Base-by-base conservation (phyloP, 2,113 vertebrate species). In the Pedionomus torquatus region DNA sequence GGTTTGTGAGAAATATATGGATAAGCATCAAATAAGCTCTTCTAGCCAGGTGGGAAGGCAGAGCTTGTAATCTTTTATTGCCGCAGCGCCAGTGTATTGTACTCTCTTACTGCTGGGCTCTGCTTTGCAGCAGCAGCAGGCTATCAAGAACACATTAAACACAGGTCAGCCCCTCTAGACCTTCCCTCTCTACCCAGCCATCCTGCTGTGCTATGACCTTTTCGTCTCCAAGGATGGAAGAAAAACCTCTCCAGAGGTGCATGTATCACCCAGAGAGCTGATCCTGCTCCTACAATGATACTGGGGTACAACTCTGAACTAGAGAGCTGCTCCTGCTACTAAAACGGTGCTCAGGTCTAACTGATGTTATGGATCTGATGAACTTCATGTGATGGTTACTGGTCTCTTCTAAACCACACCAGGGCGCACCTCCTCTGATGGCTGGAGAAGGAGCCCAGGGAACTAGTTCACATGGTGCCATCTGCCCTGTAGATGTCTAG, bases 171-270 rank as follows among this genome's bases (percentile, higher is more conserved):
- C 30, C 25, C 30, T 55, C 37, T 26, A 14, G 55, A 68, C 21
- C 18, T 68, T 46, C 15, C 16, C 15, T 60, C 66, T 84, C 23
- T 68, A 15, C 33, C 13, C 1, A 1, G 0, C 24, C 1, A 0
- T 33, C 19, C 41, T 49, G 26, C 18, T 55, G 12, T 8, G 41
- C 3, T 5, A 65, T 21, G 30, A 60, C 17, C 6, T 70, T 63
- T 64, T 26, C 33, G 51, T 52, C 70, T 44, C 33, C 24, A 31
- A 15, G 57, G 49, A 33, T 44, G 35, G 49, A 81, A 87, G n/a
- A 69, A 35, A 6, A 33, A 64, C 23, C 9, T 25, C 43, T 70
- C 23, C 11, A 70, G 24, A 49, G 13, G 33, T 26, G 28, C 18
- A n/a, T 3, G 16, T 31, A 30, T 18, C 24, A 69, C n/a, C 41